These are phyloP conservation scores for Xiphophorus birchmanni DNA, from an alignment of 2,797 vertebrate genomes.

Conservation along the genomic window DNA sequence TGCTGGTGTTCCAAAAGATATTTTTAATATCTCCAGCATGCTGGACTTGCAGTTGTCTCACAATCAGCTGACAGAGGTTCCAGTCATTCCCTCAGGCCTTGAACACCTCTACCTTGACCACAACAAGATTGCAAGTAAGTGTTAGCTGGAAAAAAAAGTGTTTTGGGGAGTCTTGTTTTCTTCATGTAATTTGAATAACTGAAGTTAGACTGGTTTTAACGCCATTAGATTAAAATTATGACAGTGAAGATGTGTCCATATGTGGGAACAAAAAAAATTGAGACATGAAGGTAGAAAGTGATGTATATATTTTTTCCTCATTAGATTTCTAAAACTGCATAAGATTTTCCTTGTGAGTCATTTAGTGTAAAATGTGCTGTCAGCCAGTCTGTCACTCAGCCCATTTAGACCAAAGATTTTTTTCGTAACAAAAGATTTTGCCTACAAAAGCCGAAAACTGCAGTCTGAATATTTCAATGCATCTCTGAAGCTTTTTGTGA, in stretches of 20 bases:
- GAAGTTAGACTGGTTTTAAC: background rate
- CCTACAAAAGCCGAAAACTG: background rate
- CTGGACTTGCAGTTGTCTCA: slow-evolving; percentile 94
- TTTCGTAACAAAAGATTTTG: slow-evolving; percentile 1
- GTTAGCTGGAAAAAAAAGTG: background rate
- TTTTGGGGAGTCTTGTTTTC: background rate
- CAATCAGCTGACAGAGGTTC: slow-evolving; percentile 91
- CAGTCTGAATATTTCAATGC: background rate
- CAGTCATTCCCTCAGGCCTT: slow-evolving; percentile 85
- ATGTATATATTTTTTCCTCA: background rate
- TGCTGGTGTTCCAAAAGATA: slow-evolving; percentile 84
- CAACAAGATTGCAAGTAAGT: slow-evolving; percentile 96
- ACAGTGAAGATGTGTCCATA: background rate
- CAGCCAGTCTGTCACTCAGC: background rate
- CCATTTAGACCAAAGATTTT: background rate
- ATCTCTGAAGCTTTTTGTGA: background rate
- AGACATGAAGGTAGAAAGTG: background rate
- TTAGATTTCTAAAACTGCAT: background rate
- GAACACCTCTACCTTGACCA: slow-evolving; percentile 96
- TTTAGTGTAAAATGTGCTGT: background rate
- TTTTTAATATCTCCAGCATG: slow-evolving; percentile 93
- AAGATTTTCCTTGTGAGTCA: background rate
- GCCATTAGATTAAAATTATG: background rate
- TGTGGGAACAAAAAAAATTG: background rate
- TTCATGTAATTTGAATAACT: background rate